Base-by-base conservation (phyloP, 2,113 vertebrate genomes). In the Chaetodon auriga region DNA sequence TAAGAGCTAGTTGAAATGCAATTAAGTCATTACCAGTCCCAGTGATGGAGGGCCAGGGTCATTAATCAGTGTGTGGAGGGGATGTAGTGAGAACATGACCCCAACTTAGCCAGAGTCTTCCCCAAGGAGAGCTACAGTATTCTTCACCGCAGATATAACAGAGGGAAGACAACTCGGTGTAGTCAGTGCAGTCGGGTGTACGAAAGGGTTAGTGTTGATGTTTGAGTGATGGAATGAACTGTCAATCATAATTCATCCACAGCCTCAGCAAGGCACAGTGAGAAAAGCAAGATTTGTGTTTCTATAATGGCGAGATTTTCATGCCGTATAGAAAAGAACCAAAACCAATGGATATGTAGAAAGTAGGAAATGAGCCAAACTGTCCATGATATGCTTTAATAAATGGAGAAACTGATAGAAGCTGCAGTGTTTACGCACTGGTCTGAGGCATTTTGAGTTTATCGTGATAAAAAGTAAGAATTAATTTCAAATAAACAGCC, bases 1-100 rank as follows among this genome's bases (percentile, higher is more conserved):
- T 85, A 71, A 79, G 61, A 15, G 38, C 15, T 9, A 36, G 43
- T 80, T 84, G 43, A 86, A 48, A 36, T 63, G 45, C 76, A 69
- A 81, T 83, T 76, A 72, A 70, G 58, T 63, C 16, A 88, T 86
- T 76, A 80, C 18, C 49, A 35, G 45, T 45, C 73, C 35, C 58
- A 12, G 11, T 55, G 65, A 68, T 38, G 84, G 70, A 64, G 35
- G 7, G 38, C 53, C 19, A 25, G 57, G 68, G 68, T 19, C 49
- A 57, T 81, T 73, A 83, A 78, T 85, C 63, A 60, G 19, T 4
- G 57, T 8, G 11, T 64, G 16, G 73, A 57, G 48, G 36, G 46
- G 36, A 18, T 51, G 46, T 30, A 49, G 45, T 36, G 57, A 73
- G 55, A 54, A 43, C 45, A 72, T n/a, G 60, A 45, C 35, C 36